Evolutionary conservation across 1,140 invertebrate species (phyloP), one percentile per base, ranked within the genome.

Genomic region (Aphelinus certus): DNA sequence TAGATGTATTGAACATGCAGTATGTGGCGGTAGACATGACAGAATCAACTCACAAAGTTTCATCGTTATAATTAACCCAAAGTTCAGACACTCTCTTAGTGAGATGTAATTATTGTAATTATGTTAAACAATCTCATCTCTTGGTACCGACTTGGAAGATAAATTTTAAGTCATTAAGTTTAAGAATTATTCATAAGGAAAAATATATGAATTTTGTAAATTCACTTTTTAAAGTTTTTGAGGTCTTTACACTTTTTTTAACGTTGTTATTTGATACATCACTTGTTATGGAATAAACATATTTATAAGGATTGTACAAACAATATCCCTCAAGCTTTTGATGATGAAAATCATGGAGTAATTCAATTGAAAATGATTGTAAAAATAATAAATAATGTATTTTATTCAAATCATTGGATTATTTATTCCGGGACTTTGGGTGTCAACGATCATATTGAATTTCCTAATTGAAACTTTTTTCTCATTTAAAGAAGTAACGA

Each of bases 291-390:
- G 43, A 60, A 42, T 69, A 69, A 69, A 42, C 7, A 69, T 60
- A 68, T 67, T 68, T 58, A 57, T 69, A 60, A 69, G 67, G 7
- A 69, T 69, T 48, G 56, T 60, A 58, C 56, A 69, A 60, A 69
- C 58, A 57, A 69, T 55, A 66, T 66, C 45, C 26, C 26, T 26
- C 26, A 26, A 26, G 26, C 26, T 26, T 26, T 26, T 26, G 26
- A 26, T 26, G 10, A 66, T 9, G 26, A 1, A 51, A 65, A 65
- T 45, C 42, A 46, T 6, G 46, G 46, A 4, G 9, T 7, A 56
- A 67, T 58, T 43, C 43, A 55, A 9, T 56, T 1, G 9, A 56
- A 56, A 55, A 45, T n/a, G 2, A 63, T 3, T 43, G 3, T 45
- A n/a, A 58, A 58, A 3, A 58, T 58, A 9, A 65, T 26, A 3